Base-by-base conservation (phyloP, 2,113 vertebrate genomes). In the Atractosteus spatula region DNA sequence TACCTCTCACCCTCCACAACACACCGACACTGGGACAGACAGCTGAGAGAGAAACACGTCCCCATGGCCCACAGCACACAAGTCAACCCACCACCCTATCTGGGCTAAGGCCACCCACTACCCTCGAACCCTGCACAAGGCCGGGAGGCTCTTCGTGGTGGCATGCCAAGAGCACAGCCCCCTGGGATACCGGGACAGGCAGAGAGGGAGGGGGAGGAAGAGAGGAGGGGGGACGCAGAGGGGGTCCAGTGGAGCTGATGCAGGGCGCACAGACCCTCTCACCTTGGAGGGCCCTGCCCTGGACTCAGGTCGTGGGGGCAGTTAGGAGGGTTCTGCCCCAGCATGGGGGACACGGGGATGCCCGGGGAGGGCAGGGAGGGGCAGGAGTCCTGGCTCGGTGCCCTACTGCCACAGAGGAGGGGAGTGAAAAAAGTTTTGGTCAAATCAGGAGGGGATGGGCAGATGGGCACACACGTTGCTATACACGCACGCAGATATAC, bases 341-440 rank as follows among this genome's bases (percentile, higher is more conserved):
- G 87, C 16, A 89, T 82, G 72, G 93, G 91, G 78, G 95, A 92
- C 79, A 95, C 88, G 74, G 90, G 92, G 82, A 92, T 84, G 47
- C 93, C 87, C 62, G 84, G 95, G 68, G 95, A 89, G 14, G 95
- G 87, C 69, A 94, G 87, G 71, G 96, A 85, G 76, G 95, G 91
- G 44, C 94, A 92, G 55, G 94, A 85, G 62, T 98, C 96, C 90
- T 97, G 96, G 85, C 84, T 93, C 0, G 93, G 91, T 79, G 94
- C 96, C 89, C 96, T 97, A 88, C 78, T 83, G 79, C 74, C 81
- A 81, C 79, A 72, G 70, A 81, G 78, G 55, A 44, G 79, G 76
- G 78, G 78, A 80, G 68, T 78, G 77, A 72, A 68, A 76, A 75
- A 29, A 63, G 17, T 16, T 29, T 4, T 41, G 3, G n/a, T 63